Evolutionary conservation across 2,888 invertebrate genomes (phyloP).

Genomic region (Stenolophus ochropezus): DNA sequence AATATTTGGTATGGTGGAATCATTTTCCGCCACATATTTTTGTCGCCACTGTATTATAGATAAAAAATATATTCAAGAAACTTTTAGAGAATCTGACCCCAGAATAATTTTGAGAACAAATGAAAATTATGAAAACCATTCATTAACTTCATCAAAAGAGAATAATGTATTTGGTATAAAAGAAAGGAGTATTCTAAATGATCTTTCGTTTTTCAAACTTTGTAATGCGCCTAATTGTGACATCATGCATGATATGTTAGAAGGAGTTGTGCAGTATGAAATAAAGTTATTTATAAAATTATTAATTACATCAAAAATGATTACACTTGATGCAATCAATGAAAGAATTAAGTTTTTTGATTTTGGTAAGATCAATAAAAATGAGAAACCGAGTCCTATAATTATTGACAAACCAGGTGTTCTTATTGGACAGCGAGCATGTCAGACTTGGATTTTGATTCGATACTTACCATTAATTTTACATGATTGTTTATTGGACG

Average conservation of each 20-base stretch:
- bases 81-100: conserved; percentile 20
- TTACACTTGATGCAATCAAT: conserved; percentile 31
- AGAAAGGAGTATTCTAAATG: background rate
- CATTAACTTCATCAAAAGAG: background rate
- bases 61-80: conserved; percentile 56
- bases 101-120: conserved; percentile 13
- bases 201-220: conserved; percentile 59
- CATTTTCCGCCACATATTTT: conserved; percentile 62
- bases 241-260: conserved; percentile 64
- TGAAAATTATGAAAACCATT: conserved; percentile 47
- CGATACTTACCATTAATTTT: conserved; percentile 60
- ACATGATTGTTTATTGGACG: conserved; percentile 5
- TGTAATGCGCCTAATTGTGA: conserved; percentile 61
- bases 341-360: conserved; percentile 52
- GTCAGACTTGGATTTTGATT: conserved; percentile 56
- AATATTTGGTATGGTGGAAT: conserved; percentile 62
- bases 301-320: conserved; percentile 39
- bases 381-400: conserved; percentile 52
- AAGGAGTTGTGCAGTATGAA: conserved; percentile 61
- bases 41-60: conserved; percentile 62
- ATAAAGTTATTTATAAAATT: conserved; percentile 55
- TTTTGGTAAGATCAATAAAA: conserved; percentile 46
- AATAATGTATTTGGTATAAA: background rate
- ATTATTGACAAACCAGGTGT: conserved; percentile 55
- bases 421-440: conserved; percentile 57